These are phyloP conservation scores for Diglossa cyanea DNA, from an alignment of 2,797 vertebrate genomes.

Conservation along the genomic window DNA sequence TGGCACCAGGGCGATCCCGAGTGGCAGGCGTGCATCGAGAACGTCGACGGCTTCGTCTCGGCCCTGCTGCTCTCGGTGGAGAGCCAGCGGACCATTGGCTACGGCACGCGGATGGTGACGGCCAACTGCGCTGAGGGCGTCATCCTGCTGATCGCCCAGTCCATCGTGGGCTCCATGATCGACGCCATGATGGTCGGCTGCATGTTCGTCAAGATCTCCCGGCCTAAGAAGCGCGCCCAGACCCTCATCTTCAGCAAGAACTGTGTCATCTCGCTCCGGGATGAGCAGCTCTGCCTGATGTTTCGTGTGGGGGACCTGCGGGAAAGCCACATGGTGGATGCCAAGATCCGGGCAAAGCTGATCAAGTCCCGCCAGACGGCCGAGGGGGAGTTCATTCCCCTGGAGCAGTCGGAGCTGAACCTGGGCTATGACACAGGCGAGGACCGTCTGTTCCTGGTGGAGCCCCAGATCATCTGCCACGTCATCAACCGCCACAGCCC, in stretches of 20 bases:
- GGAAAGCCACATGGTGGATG: conserved; percentile 86
- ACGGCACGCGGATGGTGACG: conserved; percentile 83
- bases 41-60: conserved; percentile 82
- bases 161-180: conserved; percentile 85
- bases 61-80: conserved; percentile 84
- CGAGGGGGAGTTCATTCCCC: conserved; percentile 84
- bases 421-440: conserved; percentile 83
- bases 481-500: conserved; percentile 78
- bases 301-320: conserved; percentile 84
- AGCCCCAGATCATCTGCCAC: conserved; percentile 85
- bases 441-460: conserved; percentile 83
- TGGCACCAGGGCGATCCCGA: conserved; percentile 71
- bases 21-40: conserved; percentile 80
- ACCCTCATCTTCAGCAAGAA: conserved; percentile 85
- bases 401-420: conserved; percentile 86
- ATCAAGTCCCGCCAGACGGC: conserved; percentile 85
- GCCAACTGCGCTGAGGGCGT: conserved; percentile 78
- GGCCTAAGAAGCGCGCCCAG: conserved; percentile 84
- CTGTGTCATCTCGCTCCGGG: conserved; percentile 80
- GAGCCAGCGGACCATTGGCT: conserved; percentile 86
- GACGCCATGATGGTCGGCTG: conserved; percentile 87
- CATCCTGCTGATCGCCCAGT: conserved; percentile 82
- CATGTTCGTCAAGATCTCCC: conserved; percentile 88
- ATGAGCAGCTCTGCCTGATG: conserved; percentile 80
- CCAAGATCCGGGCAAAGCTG: conserved; percentile 84